These are phyloP conservation scores for Ephialtes manifestator DNA, from an alignment of 2,888 invertebrate genomes.

Conservation along the genomic window DNA sequence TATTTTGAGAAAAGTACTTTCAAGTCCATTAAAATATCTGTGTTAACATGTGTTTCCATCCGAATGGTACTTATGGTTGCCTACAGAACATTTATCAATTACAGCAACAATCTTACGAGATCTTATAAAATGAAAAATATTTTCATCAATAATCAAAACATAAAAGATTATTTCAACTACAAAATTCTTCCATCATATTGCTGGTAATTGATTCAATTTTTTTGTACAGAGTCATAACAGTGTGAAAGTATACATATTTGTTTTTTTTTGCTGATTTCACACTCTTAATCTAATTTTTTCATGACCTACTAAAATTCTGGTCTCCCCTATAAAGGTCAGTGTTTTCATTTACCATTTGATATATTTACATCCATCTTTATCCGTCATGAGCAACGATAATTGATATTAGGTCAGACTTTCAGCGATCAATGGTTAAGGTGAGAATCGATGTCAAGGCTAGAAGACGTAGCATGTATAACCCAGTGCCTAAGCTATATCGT, in stretches of 20 bases:
- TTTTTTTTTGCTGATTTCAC: neutral
- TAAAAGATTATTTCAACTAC: neutral
- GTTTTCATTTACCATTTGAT: neutral
- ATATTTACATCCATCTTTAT: neutral
- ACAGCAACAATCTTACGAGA: too few relatives aligned
- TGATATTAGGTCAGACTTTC: constrained; percentile 43
- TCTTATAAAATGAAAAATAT: too few relatives aligned
- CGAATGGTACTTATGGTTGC: too few relatives aligned
- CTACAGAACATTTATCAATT: too few relatives aligned
- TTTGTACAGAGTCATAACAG: neutral
- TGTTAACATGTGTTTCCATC: too few relatives aligned
- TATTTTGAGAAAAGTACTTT: too few relatives aligned
- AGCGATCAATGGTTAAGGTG: constrained; percentile 54
- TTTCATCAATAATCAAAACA: neutral
- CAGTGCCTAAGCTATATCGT: constrained; percentile 18
- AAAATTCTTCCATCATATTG: neutral
- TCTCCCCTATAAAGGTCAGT: neutral
- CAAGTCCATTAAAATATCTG: too few relatives aligned
- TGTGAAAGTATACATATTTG: neutral
- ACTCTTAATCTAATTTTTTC: neutral
- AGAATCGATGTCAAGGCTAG: constrained; percentile 70
- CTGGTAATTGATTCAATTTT: neutral
- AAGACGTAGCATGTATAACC: constrained; percentile 7
- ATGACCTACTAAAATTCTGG: neutral
- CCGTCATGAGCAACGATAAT: constrained; percentile 5